These are phyloP conservation scores for Elephantulus edwardii DNA, from an alignment of 2,113 vertebrate genomes.

Conservation along the genomic window DNA sequence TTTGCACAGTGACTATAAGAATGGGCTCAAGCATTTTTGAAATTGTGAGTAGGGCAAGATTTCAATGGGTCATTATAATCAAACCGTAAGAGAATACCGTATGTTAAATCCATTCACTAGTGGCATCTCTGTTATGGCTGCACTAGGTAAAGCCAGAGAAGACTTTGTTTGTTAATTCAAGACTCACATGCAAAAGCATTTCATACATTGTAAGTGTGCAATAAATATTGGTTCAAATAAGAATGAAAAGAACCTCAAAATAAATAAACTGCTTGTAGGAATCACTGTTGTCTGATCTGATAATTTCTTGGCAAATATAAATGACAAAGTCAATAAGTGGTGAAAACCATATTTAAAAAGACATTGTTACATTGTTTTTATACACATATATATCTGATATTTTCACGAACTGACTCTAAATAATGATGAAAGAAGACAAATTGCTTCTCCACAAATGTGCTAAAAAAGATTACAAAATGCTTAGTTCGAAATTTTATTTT, in stretches of 20 bases:
- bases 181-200: conserved; percentile 32
- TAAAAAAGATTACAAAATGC: conserved; percentile 21
- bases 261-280: conserved; percentile 37
- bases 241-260: conserved; percentile 40
- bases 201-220: background rate
- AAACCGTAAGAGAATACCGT: no score
- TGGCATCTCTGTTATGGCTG: no score
- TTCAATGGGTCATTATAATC: no score
- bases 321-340: conserved; percentile 56
- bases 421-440: conserved; percentile 36
- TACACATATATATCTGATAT: conserved; percentile 7
- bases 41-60: no score
- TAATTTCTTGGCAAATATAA: conserved; percentile 62
- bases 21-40: no score
- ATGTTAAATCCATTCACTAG: no score
- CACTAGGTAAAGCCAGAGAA: conserved; percentile 34
- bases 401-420: conserved; percentile 21
- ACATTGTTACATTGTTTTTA: conserved; percentile 61
- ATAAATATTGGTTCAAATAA: conserved; percentile 33
- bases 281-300: conserved; percentile 22
- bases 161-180: conserved; percentile 19
- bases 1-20: no score
- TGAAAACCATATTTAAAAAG: conserved; percentile 49
- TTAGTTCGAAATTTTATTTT: background rate
- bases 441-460: conserved; percentile 27